Evolutionary conservation across 2,113 vertebrate genomes (phyloP).

Genomic region (Cettia cetti): DNA sequence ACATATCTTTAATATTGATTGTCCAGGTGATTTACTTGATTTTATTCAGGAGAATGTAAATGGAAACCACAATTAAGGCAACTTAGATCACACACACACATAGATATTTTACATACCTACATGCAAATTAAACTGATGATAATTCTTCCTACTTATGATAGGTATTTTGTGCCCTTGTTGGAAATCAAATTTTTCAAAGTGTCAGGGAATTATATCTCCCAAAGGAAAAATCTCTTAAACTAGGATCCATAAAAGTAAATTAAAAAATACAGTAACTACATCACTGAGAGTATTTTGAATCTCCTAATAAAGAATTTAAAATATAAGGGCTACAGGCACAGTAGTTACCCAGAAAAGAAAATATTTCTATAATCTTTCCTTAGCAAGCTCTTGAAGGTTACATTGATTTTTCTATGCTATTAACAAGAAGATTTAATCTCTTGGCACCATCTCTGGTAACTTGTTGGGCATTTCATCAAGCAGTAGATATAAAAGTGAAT

Average conservation of each 20-base stretch:
- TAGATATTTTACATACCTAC: not conserved
- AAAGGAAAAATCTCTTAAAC: not conserved
- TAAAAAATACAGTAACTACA: not conserved
- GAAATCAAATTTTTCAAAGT: not conserved
- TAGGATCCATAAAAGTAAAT: not conserved
- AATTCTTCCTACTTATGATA: not conserved
- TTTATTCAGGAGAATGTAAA: not conserved
- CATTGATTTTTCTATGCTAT: constrained; percentile 7
- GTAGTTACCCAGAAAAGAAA: not conserved
- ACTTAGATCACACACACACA: not conserved
- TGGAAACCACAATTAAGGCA: not conserved
- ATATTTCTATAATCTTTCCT: not conserved
- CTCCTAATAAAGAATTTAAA: not conserved
- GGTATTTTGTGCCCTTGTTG: not conserved
- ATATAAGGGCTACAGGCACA: not conserved
- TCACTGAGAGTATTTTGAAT: not conserved
- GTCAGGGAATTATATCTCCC: not conserved
- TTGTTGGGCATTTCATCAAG: not conserved
- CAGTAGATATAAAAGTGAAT: not conserved
- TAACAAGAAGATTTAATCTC: not conserved
- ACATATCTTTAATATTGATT: not conserved
- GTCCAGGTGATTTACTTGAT: not conserved
- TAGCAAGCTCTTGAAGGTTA: not conserved
- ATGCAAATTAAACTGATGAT: not conserved
- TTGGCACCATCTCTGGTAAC: not conserved